These are phyloP conservation scores for Liasis olivaceus DNA, from an alignment of 2,797 vertebrate species.

Conservation along the genomic window DNA sequence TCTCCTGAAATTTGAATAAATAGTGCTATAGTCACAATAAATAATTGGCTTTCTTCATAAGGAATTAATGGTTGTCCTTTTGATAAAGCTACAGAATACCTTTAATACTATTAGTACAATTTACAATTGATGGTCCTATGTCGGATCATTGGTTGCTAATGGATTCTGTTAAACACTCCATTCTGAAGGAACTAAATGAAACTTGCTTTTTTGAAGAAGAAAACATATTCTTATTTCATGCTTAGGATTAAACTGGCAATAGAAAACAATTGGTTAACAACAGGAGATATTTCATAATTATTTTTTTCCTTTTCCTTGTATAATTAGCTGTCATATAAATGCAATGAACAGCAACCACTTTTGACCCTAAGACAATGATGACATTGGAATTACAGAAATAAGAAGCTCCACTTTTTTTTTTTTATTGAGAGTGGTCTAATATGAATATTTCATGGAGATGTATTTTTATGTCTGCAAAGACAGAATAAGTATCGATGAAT, in stretches of 20 bases:
- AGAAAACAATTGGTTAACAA: neutral
- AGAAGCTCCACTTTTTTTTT: neutral
- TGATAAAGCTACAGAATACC: neutral
- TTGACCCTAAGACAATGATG: neutral
- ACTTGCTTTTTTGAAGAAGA: neutral
- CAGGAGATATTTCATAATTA: neutral
- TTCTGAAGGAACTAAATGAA: neutral
- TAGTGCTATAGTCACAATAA: neutral
- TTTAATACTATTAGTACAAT: neutral
- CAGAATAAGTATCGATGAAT: neutral
- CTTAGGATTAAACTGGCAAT: neutral
- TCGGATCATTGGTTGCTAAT: neutral
- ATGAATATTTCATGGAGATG: neutral
- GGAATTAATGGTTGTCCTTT: too few relatives aligned
- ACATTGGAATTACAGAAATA: constrained; percentile 13
- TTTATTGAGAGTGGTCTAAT: neutral
- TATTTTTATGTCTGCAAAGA: neutral
- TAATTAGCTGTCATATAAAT: neutral
- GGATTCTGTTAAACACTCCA: neutral
- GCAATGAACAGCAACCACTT: neutral
- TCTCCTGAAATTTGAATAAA: neutral
- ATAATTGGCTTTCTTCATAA: neutral
- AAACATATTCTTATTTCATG: neutral
- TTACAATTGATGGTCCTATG: neutral
- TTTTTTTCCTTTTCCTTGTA: neutral